phyloP scores from a whole-genome alignment of 2,113 vertebrate species.

The Leptosomus discolor region DNA sequence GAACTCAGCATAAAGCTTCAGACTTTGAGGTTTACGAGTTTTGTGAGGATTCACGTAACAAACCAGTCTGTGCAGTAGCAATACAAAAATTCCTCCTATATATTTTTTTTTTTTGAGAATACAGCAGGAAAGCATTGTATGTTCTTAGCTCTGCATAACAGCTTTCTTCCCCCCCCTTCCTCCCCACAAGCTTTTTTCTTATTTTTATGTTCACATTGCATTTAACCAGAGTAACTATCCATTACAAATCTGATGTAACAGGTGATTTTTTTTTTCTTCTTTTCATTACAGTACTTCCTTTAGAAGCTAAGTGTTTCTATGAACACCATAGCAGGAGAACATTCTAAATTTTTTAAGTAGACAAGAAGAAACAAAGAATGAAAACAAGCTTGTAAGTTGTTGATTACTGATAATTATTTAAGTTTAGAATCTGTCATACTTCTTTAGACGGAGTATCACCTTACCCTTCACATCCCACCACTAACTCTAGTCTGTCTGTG shows the following conservation, averaged over 20 bases:
- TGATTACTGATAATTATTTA: not conserved
- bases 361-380: not conserved
- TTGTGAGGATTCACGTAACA: not conserved
- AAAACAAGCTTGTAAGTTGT: not conserved
- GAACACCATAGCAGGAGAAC: not conserved
- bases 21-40: not conserved
- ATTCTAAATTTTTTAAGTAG: not conserved
- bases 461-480: not conserved
- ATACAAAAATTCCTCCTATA: not conserved
- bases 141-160: not conserved
- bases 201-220: not conserved
- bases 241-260: not conserved
- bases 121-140: not conserved
- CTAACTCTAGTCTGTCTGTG: not conserved
- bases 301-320: not conserved
- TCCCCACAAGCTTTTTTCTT: not conserved
- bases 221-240: not conserved
- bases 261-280: not conserved
- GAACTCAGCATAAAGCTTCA: not conserved
- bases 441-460: not conserved
- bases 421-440: not conserved
- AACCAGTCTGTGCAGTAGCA: fast-evolving
- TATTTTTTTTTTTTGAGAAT: not conserved
- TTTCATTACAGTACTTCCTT: not conserved
- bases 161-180: not conserved